Conservation (phyloP, 2,888 invertebrate species). For the Invenusta paracnida region DNA sequence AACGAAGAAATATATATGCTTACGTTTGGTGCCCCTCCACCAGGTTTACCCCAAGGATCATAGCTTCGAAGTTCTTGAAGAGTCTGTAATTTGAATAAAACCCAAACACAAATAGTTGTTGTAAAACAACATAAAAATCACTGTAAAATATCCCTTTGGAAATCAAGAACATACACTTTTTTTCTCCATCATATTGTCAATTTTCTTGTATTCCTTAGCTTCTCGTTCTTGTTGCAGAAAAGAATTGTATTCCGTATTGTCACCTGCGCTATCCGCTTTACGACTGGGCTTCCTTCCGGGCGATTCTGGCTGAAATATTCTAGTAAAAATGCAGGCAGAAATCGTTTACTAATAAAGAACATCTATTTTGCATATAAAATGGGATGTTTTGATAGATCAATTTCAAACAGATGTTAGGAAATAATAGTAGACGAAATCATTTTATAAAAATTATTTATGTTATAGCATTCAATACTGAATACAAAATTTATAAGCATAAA, state of each 20-base stretch:
- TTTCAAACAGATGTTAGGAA: too few species aligned
- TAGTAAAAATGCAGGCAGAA: background rate
- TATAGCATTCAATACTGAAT: background rate
- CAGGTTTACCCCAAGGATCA: slow-evolving; percentile 39
- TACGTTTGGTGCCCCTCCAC: slow-evolving; percentile 35
- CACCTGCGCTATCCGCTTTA: background rate
- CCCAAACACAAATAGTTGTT: background rate
- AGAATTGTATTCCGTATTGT: background rate
- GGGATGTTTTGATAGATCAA: too few species aligned
- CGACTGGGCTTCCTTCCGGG: background rate
- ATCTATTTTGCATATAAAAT: too few species aligned
- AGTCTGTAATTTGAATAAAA: slow-evolving; percentile 13
- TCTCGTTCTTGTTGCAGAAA: background rate
- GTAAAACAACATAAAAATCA: too few species aligned
- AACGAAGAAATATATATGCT: background rate
- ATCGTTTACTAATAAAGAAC: too few species aligned
- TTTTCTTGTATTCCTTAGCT: background rate
- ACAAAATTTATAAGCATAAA: background rate
- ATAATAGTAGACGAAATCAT: too few species aligned
- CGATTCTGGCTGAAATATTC: background rate
- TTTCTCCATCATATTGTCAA: background rate
- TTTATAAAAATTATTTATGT: too few species aligned
- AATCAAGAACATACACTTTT: background rate
- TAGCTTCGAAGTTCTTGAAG: slow-evolving; percentile 34
- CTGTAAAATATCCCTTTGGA: too few species aligned